Percentiles rank a stretch among this genome's conserved stretches.
These are phyloP conservation scores for Hyppa rectilinea DNA, from an alignment of 2,888 invertebrate genomes.

Conservation along the genomic window DNA sequence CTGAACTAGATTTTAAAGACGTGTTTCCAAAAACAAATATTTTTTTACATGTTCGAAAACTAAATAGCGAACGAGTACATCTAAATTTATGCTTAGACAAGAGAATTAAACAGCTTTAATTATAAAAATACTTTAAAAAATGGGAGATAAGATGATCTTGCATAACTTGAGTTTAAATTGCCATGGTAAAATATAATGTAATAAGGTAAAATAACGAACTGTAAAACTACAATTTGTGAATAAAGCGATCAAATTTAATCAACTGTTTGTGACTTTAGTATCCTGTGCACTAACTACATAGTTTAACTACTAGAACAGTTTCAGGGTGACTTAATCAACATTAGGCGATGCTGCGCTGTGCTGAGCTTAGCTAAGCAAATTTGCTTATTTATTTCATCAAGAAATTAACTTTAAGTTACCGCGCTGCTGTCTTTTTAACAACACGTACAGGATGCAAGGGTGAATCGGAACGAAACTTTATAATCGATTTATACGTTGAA, in stretches of 20 bases:
- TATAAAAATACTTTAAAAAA: neutral
- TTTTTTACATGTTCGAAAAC: neutral
- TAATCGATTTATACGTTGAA: too few species aligned
- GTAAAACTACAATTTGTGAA: neutral
- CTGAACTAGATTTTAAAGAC: neutral
- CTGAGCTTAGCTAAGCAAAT: neutral
- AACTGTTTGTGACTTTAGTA: conserved; percentile 46
- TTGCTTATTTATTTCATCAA: neutral
- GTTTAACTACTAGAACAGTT: conserved; percentile 13
- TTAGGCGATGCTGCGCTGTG: neutral
- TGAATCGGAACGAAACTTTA: too few species aligned
- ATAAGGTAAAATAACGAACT: neutral
- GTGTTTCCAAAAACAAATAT: neutral
- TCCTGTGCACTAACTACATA: conserved; percentile 36
- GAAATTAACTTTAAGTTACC: neutral
- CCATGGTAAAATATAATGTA: neutral
- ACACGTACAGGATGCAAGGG: too few species aligned
- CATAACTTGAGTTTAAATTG: neutral
- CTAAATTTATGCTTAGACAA: neutral
- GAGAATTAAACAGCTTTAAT: neutral
- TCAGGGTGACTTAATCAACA: neutral
- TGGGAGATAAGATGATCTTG: neutral
- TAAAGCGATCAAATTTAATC: neutral
- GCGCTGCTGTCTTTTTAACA: too few species aligned
- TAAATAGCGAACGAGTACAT: neutral